phyloP scores from a whole-genome alignment of 2,797 vertebrate species.

The Phoxinus dragarum region DNA sequence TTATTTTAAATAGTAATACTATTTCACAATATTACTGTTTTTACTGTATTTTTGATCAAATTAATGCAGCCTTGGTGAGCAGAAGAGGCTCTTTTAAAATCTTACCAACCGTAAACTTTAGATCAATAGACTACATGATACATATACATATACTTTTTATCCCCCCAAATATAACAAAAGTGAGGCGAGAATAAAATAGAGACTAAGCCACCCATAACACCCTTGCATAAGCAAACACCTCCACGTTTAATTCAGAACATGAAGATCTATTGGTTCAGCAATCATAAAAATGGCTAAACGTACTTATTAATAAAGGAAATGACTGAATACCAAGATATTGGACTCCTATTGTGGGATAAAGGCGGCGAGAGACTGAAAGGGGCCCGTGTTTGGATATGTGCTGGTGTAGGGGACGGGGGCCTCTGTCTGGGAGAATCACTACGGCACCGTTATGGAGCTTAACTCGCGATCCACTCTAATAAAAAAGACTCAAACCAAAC shows the following conservation, averaged over 20 bases:
- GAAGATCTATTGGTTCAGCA: conserved; percentile 69
- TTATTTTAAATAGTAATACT: no score
- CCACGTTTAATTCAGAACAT: conserved; percentile 60
- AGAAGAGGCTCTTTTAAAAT: neutral
- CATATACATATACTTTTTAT: no score
- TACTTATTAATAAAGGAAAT: conserved; percentile 72
- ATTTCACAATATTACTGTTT: neutral
- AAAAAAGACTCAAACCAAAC: conserved; percentile 83
- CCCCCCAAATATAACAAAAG: no score
- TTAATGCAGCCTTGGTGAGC: neutral
- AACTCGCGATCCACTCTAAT: conserved; percentile 81
- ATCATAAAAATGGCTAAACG: conserved; percentile 44
- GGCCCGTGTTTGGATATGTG: conserved; percentile 78
- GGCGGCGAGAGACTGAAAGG: conserved; percentile 49
- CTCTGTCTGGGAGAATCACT: conserved; percentile 77
- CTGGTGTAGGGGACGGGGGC: conserved; percentile 65
- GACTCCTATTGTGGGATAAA: conserved; percentile 62
- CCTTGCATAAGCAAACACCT: neutral
- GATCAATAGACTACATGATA: neutral
- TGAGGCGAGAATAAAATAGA: neutral
- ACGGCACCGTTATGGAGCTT: conserved; percentile 81
- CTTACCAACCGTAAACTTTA: neutral
- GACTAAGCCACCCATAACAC: neutral
- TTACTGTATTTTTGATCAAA: neutral
- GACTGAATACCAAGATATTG: conserved; percentile 69